Conservation (phyloP, 2,888 invertebrate species). For the Sinotaia quadrata region DNA sequence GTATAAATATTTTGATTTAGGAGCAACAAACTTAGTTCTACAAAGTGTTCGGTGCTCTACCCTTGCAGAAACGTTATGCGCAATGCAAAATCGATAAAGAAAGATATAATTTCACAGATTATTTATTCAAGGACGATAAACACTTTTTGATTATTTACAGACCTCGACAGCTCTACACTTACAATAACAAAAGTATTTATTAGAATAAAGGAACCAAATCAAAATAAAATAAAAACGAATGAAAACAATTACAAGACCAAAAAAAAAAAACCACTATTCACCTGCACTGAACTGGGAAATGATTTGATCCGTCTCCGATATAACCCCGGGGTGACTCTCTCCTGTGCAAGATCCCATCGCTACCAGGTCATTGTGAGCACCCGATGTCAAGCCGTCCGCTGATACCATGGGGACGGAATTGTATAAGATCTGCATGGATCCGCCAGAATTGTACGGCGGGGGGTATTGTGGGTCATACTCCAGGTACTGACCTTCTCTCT, state of each 20-base stretch:
- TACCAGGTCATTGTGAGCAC: conserved; percentile 1
- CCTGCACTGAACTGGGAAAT: conserved; percentile 23
- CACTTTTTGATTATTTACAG: too few relatives aligned
- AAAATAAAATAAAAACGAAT: neutral
- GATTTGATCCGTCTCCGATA: conserved; percentile 22
- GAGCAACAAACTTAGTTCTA: too few relatives aligned
- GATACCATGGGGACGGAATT: conserved; percentile 22
- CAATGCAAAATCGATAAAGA: too few relatives aligned
- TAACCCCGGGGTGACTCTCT: neutral
- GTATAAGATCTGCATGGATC: conserved; percentile 20
- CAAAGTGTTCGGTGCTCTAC: too few relatives aligned
- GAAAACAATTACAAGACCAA: neutral
- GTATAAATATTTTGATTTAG: too few relatives aligned
- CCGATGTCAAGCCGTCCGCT: neutral
- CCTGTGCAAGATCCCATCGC: neutral
- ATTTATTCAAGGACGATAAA: too few relatives aligned
- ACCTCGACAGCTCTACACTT: neutral
- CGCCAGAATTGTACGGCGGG: conserved; percentile 9
- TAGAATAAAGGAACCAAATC: neutral
- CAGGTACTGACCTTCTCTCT: conserved; percentile 45
- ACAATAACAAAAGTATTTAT: neutral
- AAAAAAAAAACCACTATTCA: neutral
- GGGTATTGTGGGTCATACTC: conserved; percentile 26
- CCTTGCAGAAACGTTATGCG: too few relatives aligned
- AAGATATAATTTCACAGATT: too few relatives aligned